Percentiles rank a stretch among this genome's conserved stretches.
Conservation (phyloP, 2,797 vertebrate genomes). For the Scyliorhinus canicula region DNA sequence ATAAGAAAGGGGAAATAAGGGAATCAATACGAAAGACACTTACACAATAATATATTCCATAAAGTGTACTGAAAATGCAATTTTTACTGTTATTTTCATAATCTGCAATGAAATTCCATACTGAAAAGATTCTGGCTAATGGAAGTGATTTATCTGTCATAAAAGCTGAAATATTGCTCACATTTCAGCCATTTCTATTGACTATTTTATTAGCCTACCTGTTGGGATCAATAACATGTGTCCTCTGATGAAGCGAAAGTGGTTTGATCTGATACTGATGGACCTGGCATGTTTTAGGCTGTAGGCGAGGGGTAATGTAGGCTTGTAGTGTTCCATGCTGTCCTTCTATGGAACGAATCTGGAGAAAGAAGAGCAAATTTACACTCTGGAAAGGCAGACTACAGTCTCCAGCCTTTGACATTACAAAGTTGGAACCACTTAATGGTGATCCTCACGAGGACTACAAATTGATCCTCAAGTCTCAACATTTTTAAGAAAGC, state of each 20-base stretch:
- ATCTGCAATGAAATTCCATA: neutral
- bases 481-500: neutral
- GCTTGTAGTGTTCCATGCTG: slow-evolving; percentile 91
- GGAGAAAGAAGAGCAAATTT: slow-evolving; percentile 39
- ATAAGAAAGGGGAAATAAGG: too few relatives aligned
- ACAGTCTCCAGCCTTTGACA: neutral
- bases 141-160: too few relatives aligned
- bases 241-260: slow-evolving; percentile 91
- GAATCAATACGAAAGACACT: too few relatives aligned
- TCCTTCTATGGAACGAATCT: slow-evolving; percentile 97
- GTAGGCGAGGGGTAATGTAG: slow-evolving; percentile 87
- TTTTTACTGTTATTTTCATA: neutral
- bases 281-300: slow-evolving; percentile 95
- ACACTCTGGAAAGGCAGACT: neutral
- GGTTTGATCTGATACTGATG: slow-evolving; percentile 91
- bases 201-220: slow-evolving; percentile 59
- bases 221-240: slow-evolving; percentile 74
- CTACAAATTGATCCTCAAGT: neutral
- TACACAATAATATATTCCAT: neutral
- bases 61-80: neutral
- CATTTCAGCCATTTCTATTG: neutral
- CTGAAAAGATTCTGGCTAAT: neutral
- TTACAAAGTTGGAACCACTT: neutral
- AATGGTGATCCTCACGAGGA: neutral
- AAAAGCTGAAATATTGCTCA: neutral